Evolutionary conservation across 2,888 invertebrate genomes (phyloP).

Genomic region (Pristionchus arcanus): DNA sequence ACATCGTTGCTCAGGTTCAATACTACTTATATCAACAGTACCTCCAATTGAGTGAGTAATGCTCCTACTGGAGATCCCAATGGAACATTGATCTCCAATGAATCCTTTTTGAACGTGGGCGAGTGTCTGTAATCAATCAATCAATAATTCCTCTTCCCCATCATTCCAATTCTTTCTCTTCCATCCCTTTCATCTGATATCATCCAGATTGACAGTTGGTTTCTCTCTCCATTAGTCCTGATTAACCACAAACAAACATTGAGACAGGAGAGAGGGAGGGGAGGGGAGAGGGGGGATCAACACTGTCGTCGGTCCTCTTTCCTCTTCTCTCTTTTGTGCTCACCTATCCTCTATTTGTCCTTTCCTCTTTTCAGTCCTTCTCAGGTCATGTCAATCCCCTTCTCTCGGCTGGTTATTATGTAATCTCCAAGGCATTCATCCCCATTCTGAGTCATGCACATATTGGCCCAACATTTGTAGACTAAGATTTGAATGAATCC

Average conservation of each 20-base stretch:
- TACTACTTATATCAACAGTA: not conserved
- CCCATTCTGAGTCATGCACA: not conserved
- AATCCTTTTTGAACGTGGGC: slow-evolving; percentile 7
- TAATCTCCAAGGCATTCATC: not conserved
- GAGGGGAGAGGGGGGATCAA: not conserved
- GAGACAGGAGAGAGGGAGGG: not conserved
- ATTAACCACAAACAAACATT: slow-evolving; percentile 12
- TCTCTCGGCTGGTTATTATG: slow-evolving; percentile 30
- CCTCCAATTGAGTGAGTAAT: slow-evolving; percentile 40
- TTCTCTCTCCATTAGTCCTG: slow-evolving; percentile 42
- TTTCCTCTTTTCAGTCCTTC: not conserved
- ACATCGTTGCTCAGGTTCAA: too few species aligned
- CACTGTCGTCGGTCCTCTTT: slow-evolving; percentile 15
- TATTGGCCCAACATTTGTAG: too few species aligned
- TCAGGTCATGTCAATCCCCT: slow-evolving; percentile 1
- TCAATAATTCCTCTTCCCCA: not conserved
- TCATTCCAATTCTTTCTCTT: not conserved
- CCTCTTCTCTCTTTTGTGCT: not conserved
- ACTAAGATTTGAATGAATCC: not conserved
- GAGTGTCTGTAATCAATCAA: slow-evolving; percentile 39
- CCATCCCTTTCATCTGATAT: not conserved
- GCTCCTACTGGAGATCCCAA: slow-evolving; percentile 27
- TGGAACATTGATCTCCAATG: slow-evolving; percentile 45
- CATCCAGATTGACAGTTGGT: slow-evolving; percentile 1
- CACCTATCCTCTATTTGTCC: slow-evolving; percentile 20